Evolutionary conservation across 2,888 invertebrate species (phyloP).

Genomic region (Eledona agricola): DNA sequence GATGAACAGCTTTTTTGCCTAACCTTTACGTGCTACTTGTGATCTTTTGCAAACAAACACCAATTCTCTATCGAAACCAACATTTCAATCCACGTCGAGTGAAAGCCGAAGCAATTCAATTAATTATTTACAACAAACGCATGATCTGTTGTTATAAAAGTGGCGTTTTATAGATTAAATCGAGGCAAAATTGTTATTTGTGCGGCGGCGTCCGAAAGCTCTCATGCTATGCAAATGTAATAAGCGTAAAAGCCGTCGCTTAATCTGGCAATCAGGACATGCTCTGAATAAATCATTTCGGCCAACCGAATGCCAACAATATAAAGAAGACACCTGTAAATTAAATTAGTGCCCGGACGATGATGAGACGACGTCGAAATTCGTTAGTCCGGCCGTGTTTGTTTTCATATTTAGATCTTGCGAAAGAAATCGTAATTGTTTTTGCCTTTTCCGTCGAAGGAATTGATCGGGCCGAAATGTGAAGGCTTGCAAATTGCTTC

Average conservation of each 20-base stretch:
- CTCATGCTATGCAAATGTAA: constrained; percentile 58
- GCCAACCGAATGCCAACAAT: constrained; percentile 43
- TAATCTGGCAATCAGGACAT: constrained; percentile 56
- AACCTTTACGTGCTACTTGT: constrained; percentile 16
- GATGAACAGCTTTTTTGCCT: constrained; percentile 12
- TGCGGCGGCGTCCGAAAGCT: constrained; percentile 31
- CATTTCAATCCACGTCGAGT: constrained; percentile 18
- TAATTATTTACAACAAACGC: constrained; percentile 1
- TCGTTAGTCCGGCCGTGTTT: too few species aligned
- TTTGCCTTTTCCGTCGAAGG: too few species aligned
- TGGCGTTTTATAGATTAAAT: constrained; percentile 30
- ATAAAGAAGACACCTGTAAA: constrained; percentile 36
- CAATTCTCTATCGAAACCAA: constrained; percentile 11
- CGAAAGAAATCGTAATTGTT: too few species aligned
- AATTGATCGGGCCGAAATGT: too few species aligned
- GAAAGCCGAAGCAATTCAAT: constrained; percentile 9
- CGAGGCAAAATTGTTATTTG: constrained; percentile 34
- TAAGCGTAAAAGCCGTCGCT: constrained; percentile 58
- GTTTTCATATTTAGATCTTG: too few species aligned
- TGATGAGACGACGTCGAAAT: too few species aligned
- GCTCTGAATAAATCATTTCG: constrained; percentile 53
- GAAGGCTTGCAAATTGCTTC: too few species aligned
- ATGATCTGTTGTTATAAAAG: constrained; percentile 1
- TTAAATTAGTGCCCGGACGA: constrained; percentile 19
- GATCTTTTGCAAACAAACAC: constrained; percentile 1